Conservation (phyloP, 2,888 invertebrate species). For the Euzetes globulus region DNA sequence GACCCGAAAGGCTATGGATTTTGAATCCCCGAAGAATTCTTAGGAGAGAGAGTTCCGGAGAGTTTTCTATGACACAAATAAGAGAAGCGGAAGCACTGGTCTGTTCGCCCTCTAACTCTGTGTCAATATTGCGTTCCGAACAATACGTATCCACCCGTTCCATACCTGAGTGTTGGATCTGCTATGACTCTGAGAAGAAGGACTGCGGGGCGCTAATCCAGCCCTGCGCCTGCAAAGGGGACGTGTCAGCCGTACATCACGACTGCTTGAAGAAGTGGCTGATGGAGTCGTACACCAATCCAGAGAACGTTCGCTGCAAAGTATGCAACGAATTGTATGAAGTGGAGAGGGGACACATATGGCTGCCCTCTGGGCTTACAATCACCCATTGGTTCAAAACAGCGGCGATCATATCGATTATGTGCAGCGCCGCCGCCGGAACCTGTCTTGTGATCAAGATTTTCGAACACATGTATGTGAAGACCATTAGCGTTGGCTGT, state of each 20-base stretch:
- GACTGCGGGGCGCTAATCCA: constrained; percentile 72
- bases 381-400: constrained; percentile 76
- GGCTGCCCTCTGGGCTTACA: constrained; percentile 53
- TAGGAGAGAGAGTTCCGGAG: constrained; percentile 44
- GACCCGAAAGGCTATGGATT: constrained; percentile 84
- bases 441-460: constrained; percentile 74
- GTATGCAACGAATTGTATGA: constrained; percentile 62
- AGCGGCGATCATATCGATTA: constrained; percentile 65
- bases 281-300: constrained; percentile 57
- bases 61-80: not conserved
- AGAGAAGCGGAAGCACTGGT: constrained; percentile 40
- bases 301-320: constrained; percentile 66
- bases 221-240: constrained; percentile 82
- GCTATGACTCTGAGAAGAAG: constrained; percentile 66
- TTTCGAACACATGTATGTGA: constrained; percentile 65
- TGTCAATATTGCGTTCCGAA: not conserved
- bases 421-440: constrained; percentile 67
- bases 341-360: constrained; percentile 40
- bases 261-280: constrained; percentile 83
- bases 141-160: not conserved
- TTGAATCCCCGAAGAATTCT: constrained; percentile 80
- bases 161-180: constrained; percentile 78
- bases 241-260: constrained; percentile 85
- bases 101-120: constrained; percentile 6
- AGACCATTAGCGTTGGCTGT: constrained; percentile 70